Conservation (phyloP, 1,140 invertebrate genomes). For the Nixonia krombeini region DNA sequence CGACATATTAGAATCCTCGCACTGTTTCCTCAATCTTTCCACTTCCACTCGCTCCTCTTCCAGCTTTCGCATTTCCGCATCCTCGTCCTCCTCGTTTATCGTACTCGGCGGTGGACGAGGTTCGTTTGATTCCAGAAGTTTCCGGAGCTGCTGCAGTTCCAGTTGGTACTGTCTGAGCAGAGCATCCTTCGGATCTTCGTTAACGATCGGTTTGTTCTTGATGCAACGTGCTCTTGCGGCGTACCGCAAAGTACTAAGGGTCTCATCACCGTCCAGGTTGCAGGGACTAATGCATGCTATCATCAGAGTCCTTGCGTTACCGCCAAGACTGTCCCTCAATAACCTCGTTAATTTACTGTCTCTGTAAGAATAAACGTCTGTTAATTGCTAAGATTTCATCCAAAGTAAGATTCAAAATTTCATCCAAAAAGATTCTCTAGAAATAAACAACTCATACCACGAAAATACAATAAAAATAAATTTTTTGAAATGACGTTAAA, state of each 20-base stretch:
- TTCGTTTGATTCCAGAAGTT: slow-evolving; percentile 74
- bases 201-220: slow-evolving; percentile 92
- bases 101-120: slow-evolving; percentile 12
- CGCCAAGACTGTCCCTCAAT: slow-evolving; percentile 91
- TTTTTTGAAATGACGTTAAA: too few species aligned
- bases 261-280: slow-evolving; percentile 92
- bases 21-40: slow-evolving; percentile 58
- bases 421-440: too few species aligned
- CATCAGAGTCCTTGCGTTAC: slow-evolving; percentile 96
- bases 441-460: too few species aligned
- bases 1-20: slow-evolving; percentile 60
- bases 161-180: slow-evolving; percentile 90
- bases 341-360: slow-evolving; percentile 95
- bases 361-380: slow-evolving; percentile 72
- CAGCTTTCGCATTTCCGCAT: slow-evolving; percentile 10
- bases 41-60: slow-evolving; percentile 59
- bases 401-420: slow-evolving; percentile 11
- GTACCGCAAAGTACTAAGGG: slow-evolving; percentile 88
- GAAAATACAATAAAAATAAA: too few species aligned
- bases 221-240: slow-evolving; percentile 95
- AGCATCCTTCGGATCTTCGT: slow-evolving; percentile 95
- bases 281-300: slow-evolving; percentile 93
- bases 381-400: too few species aligned
- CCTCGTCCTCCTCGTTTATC: slow-evolving; percentile 11
- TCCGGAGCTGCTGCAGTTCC: slow-evolving; percentile 84